Evolutionary conservation across 2,797 vertebrate genomes (phyloP), one percentile per base, ranked within the genome.

Genomic region (Tadarida brasiliensis): DNA sequence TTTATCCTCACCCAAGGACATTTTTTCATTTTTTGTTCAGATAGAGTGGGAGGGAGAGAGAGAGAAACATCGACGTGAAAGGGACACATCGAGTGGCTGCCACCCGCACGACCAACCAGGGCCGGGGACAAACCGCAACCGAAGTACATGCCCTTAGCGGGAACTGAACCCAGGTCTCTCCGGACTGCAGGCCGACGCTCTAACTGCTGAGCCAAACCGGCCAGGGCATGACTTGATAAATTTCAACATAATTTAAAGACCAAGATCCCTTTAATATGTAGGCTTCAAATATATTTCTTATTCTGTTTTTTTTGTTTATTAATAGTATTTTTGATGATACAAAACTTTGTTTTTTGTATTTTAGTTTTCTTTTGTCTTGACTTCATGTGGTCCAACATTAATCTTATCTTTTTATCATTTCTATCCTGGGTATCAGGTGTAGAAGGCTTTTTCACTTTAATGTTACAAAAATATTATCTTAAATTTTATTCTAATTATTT

Each of bases 351-450:
- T 94, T 78, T 63, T 84, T 85, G 15, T 20, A 73, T 73, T 82
- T 61, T 30, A 35, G 24, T 57, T 80, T 39, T 65, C 3, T 77
- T 85, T 80, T 87, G 67, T 51, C 88, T 92, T 71, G 9, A 83
- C 5, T 39, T 76, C 44, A 77, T 88, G 24, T 81, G 15, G 3
- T 67, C 16, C 76, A 81, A 82, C 3, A 67, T 33, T 3, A 57
- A 73, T 68, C 12, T 84, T 96, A 90, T 80, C 20, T 84, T 84
- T 89, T 77, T 90, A 77, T 71, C 14, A 59, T 73, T 81, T 63
- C 28, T 88, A 26, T 30, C n/a, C 11, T 35, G 24, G 30, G 7
- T 68, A 82, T 76, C 16, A 59, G 19, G 11, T 67, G 1, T n/a
- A 76, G 39, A 54, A 84, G 35, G 9, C 2, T 94, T 81, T 93